Evolutionary conservation across 2,797 vertebrate species (phyloP), one percentile per base, ranked within the genome.

Genomic region (Steatocranus sp.): DNA sequence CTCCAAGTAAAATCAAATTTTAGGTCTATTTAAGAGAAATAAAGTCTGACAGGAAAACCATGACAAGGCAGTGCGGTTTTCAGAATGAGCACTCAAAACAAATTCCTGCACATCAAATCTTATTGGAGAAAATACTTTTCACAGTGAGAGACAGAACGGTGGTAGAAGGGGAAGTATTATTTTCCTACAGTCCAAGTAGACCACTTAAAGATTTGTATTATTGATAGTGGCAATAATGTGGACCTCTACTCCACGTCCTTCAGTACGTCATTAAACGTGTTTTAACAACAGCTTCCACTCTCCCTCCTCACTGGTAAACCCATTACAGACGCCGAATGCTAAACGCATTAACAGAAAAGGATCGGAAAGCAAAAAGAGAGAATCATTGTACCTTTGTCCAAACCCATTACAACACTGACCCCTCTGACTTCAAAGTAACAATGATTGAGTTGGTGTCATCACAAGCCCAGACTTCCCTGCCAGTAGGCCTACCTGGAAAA

Each of bases 401-500:
- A 95, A 92, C 83, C 92, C 84, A 94, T 95, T 95, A 95, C 94
- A 94, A 93, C 89, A 90, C 91, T 95, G 94, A 96, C 95, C 95
- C 88, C 86, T 92, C 92, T 85, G 91, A 95, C 93, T 94, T 95
- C 92, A 95, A 96, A 95, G 94, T 90, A 94, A 90, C 92, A 91
- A 86, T 95, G 95, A 96, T 95, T 94, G 94, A 95, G 95, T 92
- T 90, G 92, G 94, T 95, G 94, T 96, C 94, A 95, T 95, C 92
- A 90, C 92, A 20, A 87, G 84, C 90, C 90, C 87, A 83, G 89
- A 88, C 92, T 92, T 92, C 93, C 91, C 91, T 92, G 95, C 93
- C 94, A 95, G 94, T 95, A 87, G 91, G 86, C 89, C 93, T 95
- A 96, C 94, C 95, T 96, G 96, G 95, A 94, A 96, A 96, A 94